Conservation (phyloP, 2,797 vertebrate genomes). For the Acanthiza pusilla region DNA sequence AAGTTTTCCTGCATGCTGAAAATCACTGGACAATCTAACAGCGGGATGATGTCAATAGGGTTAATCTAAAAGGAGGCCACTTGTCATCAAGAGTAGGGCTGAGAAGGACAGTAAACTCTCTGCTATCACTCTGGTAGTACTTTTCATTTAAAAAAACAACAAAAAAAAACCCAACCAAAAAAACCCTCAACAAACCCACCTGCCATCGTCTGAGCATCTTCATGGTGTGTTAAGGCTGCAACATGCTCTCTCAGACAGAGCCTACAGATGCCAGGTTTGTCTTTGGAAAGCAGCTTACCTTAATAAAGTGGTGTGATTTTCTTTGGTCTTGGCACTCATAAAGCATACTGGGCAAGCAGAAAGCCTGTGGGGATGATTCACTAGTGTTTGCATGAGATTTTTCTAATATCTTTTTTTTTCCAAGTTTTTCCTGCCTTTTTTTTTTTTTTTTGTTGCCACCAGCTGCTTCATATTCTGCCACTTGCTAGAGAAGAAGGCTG, state of each 20-base stretch:
- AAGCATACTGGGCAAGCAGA: not conserved
- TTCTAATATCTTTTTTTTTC: constrained; percentile 21
- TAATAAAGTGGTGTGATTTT: constrained; percentile 24
- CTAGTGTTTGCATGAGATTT: constrained; percentile 8
- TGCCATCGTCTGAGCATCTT: not conserved
- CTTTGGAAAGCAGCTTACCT: constrained; percentile 25
- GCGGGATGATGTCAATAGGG: not conserved
- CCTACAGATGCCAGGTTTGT: not conserved
- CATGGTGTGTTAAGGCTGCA: not conserved
- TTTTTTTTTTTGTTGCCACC: not conserved
- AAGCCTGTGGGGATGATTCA: constrained; percentile 17
- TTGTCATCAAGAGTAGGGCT: not conserved
- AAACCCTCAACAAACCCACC: no score
- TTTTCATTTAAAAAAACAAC: not conserved
- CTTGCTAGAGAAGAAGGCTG: constrained; percentile 1
- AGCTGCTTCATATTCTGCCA: constrained; percentile 53
- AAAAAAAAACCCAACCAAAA: not conserved
- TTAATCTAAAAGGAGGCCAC: not conserved
- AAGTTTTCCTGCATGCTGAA: not conserved
- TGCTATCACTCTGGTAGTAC: not conserved
- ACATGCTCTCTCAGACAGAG: not conserved
- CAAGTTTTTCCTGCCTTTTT: not conserved
- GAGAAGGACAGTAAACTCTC: not conserved
- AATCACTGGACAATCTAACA: not conserved
- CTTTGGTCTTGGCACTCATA: not conserved